A percentile compares a stretch with the other conserved stretches of the same genome.
These are phyloP conservation scores for Desoria tigrina DNA, from an alignment of 2,888 invertebrate genomes.

Conservation along the genomic window DNA sequence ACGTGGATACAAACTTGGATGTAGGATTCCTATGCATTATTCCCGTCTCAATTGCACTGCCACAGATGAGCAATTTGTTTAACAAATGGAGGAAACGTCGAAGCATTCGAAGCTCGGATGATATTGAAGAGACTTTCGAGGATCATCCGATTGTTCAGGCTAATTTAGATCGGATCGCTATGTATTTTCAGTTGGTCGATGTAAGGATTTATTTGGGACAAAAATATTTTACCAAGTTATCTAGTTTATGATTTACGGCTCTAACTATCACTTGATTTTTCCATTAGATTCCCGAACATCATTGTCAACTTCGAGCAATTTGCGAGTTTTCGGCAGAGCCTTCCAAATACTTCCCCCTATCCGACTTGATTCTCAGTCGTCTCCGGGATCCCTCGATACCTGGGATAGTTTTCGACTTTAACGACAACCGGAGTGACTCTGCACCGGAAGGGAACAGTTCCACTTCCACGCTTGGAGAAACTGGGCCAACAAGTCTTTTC, in stretches of 20 bases:
- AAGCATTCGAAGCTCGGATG: slow-evolving; percentile 25
- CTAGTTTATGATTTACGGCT: not conserved
- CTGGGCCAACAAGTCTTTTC: slow-evolving; percentile 40
- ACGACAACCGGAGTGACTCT: not conserved
- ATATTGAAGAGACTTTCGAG: slow-evolving; percentile 21
- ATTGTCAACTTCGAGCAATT: slow-evolving; percentile 53
- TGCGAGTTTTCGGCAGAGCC: slow-evolving; percentile 54
- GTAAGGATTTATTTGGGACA: slow-evolving; percentile 29
- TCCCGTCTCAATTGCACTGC: slow-evolving; percentile 48
- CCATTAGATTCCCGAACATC: slow-evolving; percentile 52
- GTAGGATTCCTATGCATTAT: slow-evolving; percentile 49
- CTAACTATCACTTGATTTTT: too few relatives aligned
- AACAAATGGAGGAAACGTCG: slow-evolving; percentile 40
- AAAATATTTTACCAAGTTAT: not conserved
- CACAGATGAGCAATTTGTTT: slow-evolving; percentile 49
- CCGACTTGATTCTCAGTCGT: slow-evolving; percentile 51
- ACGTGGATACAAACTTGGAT: slow-evolving; percentile 43
- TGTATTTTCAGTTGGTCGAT: slow-evolving; percentile 50
- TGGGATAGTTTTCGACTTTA: not conserved
- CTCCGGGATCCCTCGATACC: slow-evolving; percentile 35
- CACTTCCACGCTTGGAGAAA: not conserved
- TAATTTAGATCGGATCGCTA: slow-evolving; percentile 42
- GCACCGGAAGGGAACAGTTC: too few relatives aligned
- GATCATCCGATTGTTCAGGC: slow-evolving; percentile 39
- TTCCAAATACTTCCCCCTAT: slow-evolving; percentile 49